Evolutionary conservation across 2,888 invertebrate species (phyloP), one percentile per base, ranked within the genome.

Genomic region (Tanytarsus gracilentus): DNA sequence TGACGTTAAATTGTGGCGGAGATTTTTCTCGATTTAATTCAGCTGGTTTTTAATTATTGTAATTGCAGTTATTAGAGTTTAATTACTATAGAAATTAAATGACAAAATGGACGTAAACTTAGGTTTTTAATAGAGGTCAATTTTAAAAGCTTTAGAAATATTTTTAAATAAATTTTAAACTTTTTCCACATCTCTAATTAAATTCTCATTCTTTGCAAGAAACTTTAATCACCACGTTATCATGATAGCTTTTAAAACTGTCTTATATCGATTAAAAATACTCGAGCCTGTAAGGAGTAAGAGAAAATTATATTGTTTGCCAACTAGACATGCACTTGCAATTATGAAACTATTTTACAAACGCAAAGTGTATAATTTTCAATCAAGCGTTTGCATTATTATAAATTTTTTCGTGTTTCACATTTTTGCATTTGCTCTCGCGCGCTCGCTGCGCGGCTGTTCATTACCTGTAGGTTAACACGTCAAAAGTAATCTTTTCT

Each of bases 311-410:
- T 36, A 53, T 53, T 53, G 36, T 53, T 53, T 53, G 53, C 23
- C 27, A 53, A 53, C 53, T 53, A 30, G 53, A 53, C 53, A 53
- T 53, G 53, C 53, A 53, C 25, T 53, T 14, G 53, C 53, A 53
- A 53, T 53, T 53, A 53, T 21, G 33, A 53, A 53, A 36, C 53
- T 36, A 53, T 53, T 53, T 53, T 53, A 53, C n/a, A 52, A 53
- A 53, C 53, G 18, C 36, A 36, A 52, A 36, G 23, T 53, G 53
- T 53, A 53, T 53, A 53, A 53, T 53, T 53, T 51, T 53, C 53
- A 53, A 53, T 53, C 30, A 53, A 53, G 23, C 33, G 53, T 53
- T 53, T 53, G 53, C 53, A 53, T 53, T 27, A 52, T 52, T 52
- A 52, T 52, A 21, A 3, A 8, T 48, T 9, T 26, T 23, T 49